Base-by-base conservation (phyloP, 2,888 invertebrate genomes). In the Lasioglossum morio region DNA sequence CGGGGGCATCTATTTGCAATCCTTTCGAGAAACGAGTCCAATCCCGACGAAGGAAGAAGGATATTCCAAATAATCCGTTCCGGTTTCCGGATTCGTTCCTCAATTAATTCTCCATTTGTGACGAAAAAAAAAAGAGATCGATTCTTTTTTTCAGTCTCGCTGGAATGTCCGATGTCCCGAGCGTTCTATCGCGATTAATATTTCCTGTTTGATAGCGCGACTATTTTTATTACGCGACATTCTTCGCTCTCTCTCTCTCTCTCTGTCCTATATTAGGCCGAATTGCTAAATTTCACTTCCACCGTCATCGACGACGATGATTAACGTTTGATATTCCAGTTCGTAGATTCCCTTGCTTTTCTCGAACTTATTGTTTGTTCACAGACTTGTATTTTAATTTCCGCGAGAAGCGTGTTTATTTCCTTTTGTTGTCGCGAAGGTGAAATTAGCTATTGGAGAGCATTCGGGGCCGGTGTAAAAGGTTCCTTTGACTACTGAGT, bases 11-110 rank as follows among this genome's bases (percentile, higher is more conserved):
- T 84, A 46, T 84, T 84, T 82, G 84, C 84, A 37, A 84, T 84
- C 78, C 83, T 84, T 84, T 83, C 83, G 69, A 84, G 78, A 66
- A 75, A 84, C 46, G 78, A 79, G 83, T 84, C 72, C 70, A 83
- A 30, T 76, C 53, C 43, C 43, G 16, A 43, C 12, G 43, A 72
- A 75, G 75, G 23, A 57, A 53, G 53, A 53, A 23, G 74, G 73
- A 84, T 78, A 82, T 84, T 78, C 34, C 78, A 74, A 83, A 78
- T 34, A 73, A 82, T 82, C 77, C 57, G 23, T 46, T 34, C 66
- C 43, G 34, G 53, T 23, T 57, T 57, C 30, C 43, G 37, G 23
- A 46, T 57, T 37, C 30, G 43, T 78, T 37, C 70, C 48, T 70
- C 60, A 53, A 83, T 83, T 84, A 83, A 83, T 83, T 82, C 77